phyloP scores from a whole-genome alignment of 2,113 vertebrate species.

The Syngnathus typhle region DNA sequence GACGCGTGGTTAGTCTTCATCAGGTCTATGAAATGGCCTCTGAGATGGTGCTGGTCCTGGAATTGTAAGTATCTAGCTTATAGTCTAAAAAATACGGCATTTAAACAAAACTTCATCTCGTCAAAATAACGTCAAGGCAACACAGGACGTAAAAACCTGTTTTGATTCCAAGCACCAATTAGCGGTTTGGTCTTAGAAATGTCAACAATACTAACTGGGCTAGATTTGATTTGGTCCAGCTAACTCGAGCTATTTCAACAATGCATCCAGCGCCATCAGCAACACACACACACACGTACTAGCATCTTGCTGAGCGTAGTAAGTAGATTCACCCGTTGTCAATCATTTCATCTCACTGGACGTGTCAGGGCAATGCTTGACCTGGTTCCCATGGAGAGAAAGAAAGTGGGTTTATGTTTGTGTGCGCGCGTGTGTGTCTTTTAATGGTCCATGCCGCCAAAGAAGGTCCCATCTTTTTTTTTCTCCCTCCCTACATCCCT shows the following conservation, averaged over 20 bases:
- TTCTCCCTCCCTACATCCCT: constrained; percentile 7
- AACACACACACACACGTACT: not conserved
- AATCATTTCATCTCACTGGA: constrained; percentile 44
- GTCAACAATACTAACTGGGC: not conserved
- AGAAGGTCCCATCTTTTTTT: constrained; percentile 20
- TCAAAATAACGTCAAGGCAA: too few species aligned
- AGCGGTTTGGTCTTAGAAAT: not conserved
- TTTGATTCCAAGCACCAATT: too few species aligned
- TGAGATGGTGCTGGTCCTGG: constrained; percentile 75
- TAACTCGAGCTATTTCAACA: constrained; percentile 34
- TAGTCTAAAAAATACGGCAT: too few species aligned
- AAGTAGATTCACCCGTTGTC: constrained; percentile 35
- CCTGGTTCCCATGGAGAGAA: constrained; percentile 31
- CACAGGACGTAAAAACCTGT: not conserved
- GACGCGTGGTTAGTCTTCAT: constrained; percentile 66
- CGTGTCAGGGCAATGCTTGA: constrained; percentile 32
- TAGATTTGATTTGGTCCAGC: constrained; percentile 26
- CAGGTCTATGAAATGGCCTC: constrained; percentile 70
- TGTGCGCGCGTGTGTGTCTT: not conserved
- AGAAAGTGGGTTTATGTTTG: constrained; percentile 2
- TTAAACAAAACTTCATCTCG: too few species aligned
- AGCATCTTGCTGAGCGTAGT: constrained; percentile 15
- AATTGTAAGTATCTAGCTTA: constrained; percentile 65
- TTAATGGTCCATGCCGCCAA: not conserved
- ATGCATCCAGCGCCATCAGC: constrained; percentile 11